Base-by-base conservation (phyloP, 2,888 invertebrate genomes). In the Parelbella ahira region DNA sequence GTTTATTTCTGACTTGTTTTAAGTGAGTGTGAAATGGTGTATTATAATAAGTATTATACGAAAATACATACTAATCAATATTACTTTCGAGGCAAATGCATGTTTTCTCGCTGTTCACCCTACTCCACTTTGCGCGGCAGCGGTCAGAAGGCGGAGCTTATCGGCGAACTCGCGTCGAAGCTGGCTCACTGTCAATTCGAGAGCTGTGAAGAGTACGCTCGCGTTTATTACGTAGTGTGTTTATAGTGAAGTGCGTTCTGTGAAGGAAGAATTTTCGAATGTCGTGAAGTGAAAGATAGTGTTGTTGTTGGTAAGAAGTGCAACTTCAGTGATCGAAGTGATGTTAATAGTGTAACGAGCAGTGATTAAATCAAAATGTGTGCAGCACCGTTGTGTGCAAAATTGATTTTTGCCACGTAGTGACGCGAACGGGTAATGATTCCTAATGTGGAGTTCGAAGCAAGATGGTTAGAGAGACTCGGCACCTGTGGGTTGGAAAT, bases 401-500 rank as follows among this genome's bases (percentile, higher is more conserved):
- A 87, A 84, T 87, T 87, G 81, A 75, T 87, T 82, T 87, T 86
- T 88, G 88, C 88, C 88, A 88, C 88, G 88, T 88, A 88, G 87
- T 86, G 87, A 86, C 84, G 88, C 88, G 87, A 88, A 88, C 88
- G 89, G 90, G 90, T 89, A 89, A 90, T 89, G 89, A 91, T 91
- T 91, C 93, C 93, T 92, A 92, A 94, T 94, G 94, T 94, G 94
- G 95, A 93, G 93, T 93, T 92, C 90, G 93, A 93, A 93, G 94
- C 95, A 97, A 95, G 94, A 98, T 98, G 98, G 98, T 98, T 94
- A 97, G 98, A 94, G 97, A 98, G 97, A 97, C 97, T 93, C 96
- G 98, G 93, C 97, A 98, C 93, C 94, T 98, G 92, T 97, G 97
- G 97, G 97, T 98, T 93, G 98, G 97, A 94, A 98, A 97, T 93